A percentile compares a stretch with the other conserved stretches of the same genome.
phyloP scores from a whole-genome alignment of 1,140 invertebrate genomes.

The Achatina immaculata region DNA sequence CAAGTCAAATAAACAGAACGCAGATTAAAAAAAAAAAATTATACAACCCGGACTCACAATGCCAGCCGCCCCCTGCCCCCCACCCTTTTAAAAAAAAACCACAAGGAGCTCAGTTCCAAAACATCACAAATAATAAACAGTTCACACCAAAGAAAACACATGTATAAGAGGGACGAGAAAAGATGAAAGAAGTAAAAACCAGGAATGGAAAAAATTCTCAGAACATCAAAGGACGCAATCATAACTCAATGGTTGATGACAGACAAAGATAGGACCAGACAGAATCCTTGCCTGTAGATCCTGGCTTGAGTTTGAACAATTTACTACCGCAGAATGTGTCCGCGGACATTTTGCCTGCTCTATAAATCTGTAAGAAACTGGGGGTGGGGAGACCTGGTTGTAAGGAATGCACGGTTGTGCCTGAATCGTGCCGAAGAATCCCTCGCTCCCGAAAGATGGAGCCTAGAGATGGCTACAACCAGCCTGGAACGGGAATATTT shows the following conservation, averaged over 20 bases:
- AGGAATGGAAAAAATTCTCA: background rate
- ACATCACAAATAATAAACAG: background rate
- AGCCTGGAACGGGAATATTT: background rate
- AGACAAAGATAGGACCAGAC: background rate
- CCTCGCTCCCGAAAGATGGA: background rate
- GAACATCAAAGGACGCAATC: constrained; percentile 2
- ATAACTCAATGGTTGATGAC: background rate
- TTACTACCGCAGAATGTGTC: constrained; percentile 5
- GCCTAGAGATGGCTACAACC: background rate
- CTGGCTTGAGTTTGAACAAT: background rate
- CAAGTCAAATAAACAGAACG: no score
- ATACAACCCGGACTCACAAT: no score
- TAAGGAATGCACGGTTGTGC: background rate
- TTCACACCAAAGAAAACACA: background rate
- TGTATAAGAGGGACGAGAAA: no score
- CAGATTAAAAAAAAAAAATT: no score
- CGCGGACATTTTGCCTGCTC: background rate
- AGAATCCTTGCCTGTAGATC: background rate
- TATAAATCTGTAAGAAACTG: background rate
- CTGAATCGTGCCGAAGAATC: background rate
- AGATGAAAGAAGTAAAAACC: background rate
- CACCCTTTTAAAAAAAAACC: no score
- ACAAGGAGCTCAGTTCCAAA: no score
- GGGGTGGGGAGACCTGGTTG: background rate
- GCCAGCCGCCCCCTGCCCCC: no score